Percentiles rank a stretch among this genome's conserved stretches.
phyloP scores from a whole-genome alignment of 1,140 invertebrate genomes.

The Nymphalis io region DNA sequence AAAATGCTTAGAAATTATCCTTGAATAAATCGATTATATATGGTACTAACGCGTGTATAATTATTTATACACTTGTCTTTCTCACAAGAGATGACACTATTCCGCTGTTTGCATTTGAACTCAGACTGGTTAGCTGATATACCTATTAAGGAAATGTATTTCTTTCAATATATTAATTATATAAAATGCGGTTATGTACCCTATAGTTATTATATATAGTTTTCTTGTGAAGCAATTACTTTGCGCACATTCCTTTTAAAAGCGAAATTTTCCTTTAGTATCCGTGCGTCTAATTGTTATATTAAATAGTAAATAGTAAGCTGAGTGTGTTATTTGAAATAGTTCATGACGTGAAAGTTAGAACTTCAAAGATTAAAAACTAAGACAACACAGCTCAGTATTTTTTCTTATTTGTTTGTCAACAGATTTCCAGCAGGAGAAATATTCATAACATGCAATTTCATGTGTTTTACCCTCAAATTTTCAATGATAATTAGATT shows the following conservation, averaged over 20 bases:
- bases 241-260: conserved; percentile 15
- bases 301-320: background rate
- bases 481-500: no score
- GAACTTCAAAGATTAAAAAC: background rate
- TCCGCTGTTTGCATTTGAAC: no score
- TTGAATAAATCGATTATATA: no score
- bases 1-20: no score
- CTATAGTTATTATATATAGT: conserved; percentile 16
- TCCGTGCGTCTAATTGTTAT: conserved; percentile 7
- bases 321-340: background rate
- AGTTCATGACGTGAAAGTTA: background rate
- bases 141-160: conserved; percentile 9
- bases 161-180: conserved; percentile 18
- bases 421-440: no score
- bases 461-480: no score
- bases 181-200: conserved; percentile 6
- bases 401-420: no score
- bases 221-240: background rate
- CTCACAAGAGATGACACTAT: no score
- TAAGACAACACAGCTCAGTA: no score
- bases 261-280: conserved; percentile 15
- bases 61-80: no score
- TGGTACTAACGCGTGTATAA: no score
- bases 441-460: no score
- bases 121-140: background rate